These are phyloP conservation scores for Drosophila biarmipes DNA, from an alignment of 1,140 invertebrate species.

Conservation along the genomic window DNA sequence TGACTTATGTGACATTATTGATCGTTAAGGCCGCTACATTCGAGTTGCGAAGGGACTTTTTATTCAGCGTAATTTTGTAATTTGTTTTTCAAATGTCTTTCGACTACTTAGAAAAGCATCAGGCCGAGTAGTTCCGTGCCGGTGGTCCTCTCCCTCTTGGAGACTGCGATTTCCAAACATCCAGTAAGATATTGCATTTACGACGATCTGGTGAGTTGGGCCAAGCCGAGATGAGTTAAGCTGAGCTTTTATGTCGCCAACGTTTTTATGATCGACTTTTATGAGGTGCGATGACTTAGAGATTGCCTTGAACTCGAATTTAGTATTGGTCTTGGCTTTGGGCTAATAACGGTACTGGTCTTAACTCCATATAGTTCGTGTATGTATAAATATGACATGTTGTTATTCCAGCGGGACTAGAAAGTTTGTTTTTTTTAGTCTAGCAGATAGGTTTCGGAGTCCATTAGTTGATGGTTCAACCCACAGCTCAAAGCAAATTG, in stretches of 20 bases:
- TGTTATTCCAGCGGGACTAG: constrained; percentile 48
- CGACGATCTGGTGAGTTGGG: constrained; percentile 28
- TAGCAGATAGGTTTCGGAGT: constrained; percentile 4
- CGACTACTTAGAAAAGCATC: constrained; percentile 71
- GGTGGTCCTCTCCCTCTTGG: constrained; percentile 51
- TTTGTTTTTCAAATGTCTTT: constrained; percentile 71
- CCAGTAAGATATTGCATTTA: constrained; percentile 63
- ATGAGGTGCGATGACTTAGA: constrained; percentile 80
- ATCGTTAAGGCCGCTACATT: constrained; percentile 64
- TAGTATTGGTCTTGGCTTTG: constrained; percentile 1
- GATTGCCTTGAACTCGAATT: constrained; percentile 78
- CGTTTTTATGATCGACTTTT: constrained; percentile 70
- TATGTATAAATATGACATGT: constrained; percentile 57
- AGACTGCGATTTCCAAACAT: constrained; percentile 43
- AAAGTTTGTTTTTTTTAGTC: constrained; percentile 41
- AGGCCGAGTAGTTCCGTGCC: constrained; percentile 30
- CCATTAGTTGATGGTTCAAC: constrained; percentile 24
- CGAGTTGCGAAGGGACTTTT: constrained; percentile 41
- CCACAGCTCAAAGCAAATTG: background rate
- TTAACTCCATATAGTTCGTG: constrained; percentile 36
- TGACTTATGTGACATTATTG: constrained; percentile 82
- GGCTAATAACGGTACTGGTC: constrained; percentile 66
- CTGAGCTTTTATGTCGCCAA: constrained; percentile 67
- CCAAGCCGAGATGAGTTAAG: constrained; percentile 34
- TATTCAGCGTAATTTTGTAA: constrained; percentile 78